Conservation (phyloP, 2,113 vertebrate species). For the Thunnus thynnus region DNA sequence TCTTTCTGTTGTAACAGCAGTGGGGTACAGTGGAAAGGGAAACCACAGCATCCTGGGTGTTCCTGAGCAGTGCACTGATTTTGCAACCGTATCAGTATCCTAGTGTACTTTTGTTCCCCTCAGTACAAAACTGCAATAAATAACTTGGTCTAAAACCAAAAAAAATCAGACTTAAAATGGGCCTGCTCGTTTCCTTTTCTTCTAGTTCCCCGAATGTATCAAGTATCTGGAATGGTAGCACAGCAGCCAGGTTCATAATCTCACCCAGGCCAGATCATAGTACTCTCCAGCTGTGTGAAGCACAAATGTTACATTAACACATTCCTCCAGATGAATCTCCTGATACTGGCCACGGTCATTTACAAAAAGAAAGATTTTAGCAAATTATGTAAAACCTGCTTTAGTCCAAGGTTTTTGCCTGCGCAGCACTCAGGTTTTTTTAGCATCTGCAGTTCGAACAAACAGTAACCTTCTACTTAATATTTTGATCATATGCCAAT, state of each 20-base stretch:
- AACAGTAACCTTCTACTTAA: background rate
- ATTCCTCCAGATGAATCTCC: conserved; percentile 33
- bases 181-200: background rate
- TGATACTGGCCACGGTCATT: conserved; percentile 29
- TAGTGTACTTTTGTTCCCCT: conserved; percentile 18
- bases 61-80: conserved; percentile 50
- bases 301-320: conserved; percentile 24
- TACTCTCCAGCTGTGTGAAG: conserved; percentile 22
- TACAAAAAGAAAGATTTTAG: conserved; percentile 9
- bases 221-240: background rate
- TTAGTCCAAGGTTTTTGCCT: background rate
- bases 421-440: background rate
- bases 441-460: background rate
- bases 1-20: conserved; percentile 32
- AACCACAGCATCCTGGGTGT: conserved; percentile 63
- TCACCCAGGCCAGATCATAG: conserved; percentile 40
- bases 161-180: background rate
- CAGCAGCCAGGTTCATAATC: conserved; percentile 17
- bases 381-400: conserved; percentile 36
- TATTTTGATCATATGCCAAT: no score
- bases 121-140: conserved; percentile 10
- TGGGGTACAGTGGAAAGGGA: conserved; percentile 4
- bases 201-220: background rate
- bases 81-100: conserved; percentile 48
- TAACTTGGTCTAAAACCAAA: conserved; percentile 24